phyloP scores from a whole-genome alignment of 2,113 vertebrate genomes.

The Eubucco bourcierii region DNA sequence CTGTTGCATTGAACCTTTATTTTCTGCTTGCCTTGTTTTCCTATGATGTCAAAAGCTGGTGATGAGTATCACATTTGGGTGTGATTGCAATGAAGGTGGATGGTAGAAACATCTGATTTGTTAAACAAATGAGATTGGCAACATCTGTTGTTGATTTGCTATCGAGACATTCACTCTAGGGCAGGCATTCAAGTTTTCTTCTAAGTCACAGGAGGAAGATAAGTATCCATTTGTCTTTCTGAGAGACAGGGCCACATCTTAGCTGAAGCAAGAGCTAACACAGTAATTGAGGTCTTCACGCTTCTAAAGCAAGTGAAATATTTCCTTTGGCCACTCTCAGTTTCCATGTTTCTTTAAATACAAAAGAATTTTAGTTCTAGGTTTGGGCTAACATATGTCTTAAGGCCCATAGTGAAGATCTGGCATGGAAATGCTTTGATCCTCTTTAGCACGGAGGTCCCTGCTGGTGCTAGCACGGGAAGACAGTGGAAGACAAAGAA shows the following conservation, averaged over 20 bases:
- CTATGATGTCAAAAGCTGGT: not conserved
- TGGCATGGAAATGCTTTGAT: not conserved
- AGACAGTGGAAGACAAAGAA: not conserved
- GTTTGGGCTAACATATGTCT: fast-evolving
- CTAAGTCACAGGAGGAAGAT: not conserved
- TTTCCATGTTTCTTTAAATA: not conserved
- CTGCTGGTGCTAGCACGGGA: not conserved
- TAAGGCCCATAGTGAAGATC: not conserved
- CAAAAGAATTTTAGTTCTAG: not conserved
- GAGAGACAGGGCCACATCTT: not conserved
- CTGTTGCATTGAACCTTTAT: not conserved
- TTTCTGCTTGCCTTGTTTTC: not conserved
- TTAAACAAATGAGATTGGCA: not conserved
- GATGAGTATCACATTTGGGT: fast-evolving
- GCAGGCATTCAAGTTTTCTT: not conserved
- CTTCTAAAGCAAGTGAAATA: not conserved
- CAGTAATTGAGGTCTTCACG: not conserved
- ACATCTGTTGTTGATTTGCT: not conserved
- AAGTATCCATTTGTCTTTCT: not conserved
- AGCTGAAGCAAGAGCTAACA: not conserved
- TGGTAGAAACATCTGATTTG: not conserved
- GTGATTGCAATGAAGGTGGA: not conserved
- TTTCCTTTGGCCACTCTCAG: not conserved
- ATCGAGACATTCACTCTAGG: not conserved
- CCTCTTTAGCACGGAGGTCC: not conserved